These are phyloP conservation scores for Corythornis cristatus DNA, from an alignment of 2,113 vertebrate genomes.

Conservation along the genomic window DNA sequence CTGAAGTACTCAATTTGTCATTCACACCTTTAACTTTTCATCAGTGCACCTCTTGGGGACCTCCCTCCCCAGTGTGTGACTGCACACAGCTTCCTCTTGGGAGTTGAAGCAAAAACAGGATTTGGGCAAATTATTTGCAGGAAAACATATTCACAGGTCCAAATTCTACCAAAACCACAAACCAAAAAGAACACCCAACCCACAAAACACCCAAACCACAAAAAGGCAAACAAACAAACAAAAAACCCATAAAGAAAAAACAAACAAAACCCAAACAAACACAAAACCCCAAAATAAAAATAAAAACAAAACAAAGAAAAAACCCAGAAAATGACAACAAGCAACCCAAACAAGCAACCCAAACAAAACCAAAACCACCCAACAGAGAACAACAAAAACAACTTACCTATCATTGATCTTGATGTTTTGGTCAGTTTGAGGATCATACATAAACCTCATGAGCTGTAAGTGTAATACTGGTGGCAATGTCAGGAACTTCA, in stretches of 20 bases:
- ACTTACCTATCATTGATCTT: constrained; percentile 97
- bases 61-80: background rate
- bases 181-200: background rate
- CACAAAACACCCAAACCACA: background rate
- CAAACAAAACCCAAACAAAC: background rate
- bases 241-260: background rate
- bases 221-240: background rate
- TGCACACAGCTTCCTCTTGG: background rate
- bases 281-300: background rate
- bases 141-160: background rate
- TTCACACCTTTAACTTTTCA: background rate
- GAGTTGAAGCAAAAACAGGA: background rate
- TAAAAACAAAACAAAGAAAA: too few relatives aligned
- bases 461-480: constrained; percentile 97
- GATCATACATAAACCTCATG: constrained; percentile 99
- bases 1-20: background rate
- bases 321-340: too few relatives aligned
- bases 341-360: background rate
- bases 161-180: background rate
- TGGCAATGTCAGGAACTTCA: constrained; percentile 96
- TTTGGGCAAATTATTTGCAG: background rate
- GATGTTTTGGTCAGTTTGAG: constrained; percentile 99
- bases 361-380: too few relatives aligned
- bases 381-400: background rate
- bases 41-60: background rate